Base-by-base conservation (phyloP, 2,797 vertebrate species). In the Chiloscyllium punctatum region DNA sequence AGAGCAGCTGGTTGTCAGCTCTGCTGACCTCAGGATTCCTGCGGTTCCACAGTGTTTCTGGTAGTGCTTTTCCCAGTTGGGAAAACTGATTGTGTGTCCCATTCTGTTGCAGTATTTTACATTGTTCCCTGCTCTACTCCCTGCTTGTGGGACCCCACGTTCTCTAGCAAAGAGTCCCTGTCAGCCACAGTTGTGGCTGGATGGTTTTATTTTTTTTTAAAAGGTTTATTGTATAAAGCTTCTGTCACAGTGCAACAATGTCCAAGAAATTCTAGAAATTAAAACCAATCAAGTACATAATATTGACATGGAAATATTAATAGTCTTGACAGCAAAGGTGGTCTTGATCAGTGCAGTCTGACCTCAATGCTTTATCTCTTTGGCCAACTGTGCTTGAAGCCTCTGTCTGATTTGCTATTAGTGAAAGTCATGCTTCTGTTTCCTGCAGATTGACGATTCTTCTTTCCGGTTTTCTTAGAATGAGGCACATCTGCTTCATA, bases 401-500 rank as follows among this genome's bases (percentile, higher is more conserved):
- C 98, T 97, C 99, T 98, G 0, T 98, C 98, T 30, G 98, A 98
- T 96, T 98, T 99, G 72, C 98, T 98, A 0, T 97, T 95, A 92
- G 98, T 95, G 96, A 98, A 99, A 8, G 99, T 99, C 98, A 99
- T 98, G 97, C 99, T 99, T 96, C 97, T 97, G 96, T 97, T 98
- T 96, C 98, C 99, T 95, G 96, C 82, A 3, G 96, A 96, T 11
- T 96, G 96, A 95, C 96, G 97, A 1, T 96, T 96, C 96, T 97
- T 98, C 95, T 95, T 90, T 37, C 88, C 88, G 1, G n/a, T 68
- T 94, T 91, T 95, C 86, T 95, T 90, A 53, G 95, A 42, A 48
- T 87, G 79, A 68, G 71, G 42, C 4, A 21, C 30, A n/a, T 53
- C 94, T 25, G 96, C 95, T 97, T 98, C 98, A 79, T 97, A 98